Evolutionary conservation across 2,888 invertebrate genomes (phyloP), one percentile per base, ranked within the genome.

Genomic region (Brachypterus glaber): DNA sequence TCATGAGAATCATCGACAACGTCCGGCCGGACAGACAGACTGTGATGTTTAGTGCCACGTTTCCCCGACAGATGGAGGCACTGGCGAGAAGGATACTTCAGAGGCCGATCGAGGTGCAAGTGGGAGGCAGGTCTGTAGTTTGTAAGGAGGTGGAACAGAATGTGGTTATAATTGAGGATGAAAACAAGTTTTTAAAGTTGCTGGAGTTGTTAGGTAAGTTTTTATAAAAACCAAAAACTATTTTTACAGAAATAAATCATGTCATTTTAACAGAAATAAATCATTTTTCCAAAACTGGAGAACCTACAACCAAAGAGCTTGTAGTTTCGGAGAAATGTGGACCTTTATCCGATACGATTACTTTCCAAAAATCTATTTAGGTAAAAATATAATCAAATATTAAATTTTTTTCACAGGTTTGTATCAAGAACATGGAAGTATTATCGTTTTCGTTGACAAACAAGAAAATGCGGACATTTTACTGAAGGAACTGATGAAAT

Each of bases 61-160:
- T 99, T 64, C 98, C 98, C 0, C 73, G 96, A 0, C 95, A 95
- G 68, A 98, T 98, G 97, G 98, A 99, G 65, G 97, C 96, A 0
- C 68, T 99, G 8, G 98, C 98, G 0, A 72, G 96, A 13, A 76
- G 93, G 48, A 92, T 96, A 53, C 69, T 99, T 4, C 85, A 83
- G 49, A 88, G 90, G 63, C 98, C 98, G 0, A 84, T 98, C 27
- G 98, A 98, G 70, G 89, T 98, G 17, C 90, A 90, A 70, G 96
- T 97, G 2, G 59, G 60, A 11, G 97, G 96, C 0, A 74, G 96
- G 26, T 95, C 93, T 42, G 82, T 98, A 1, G 98, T 98, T 0
- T 97, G 96, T 66, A 92, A 90, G 62, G 98, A 99, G 35, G 96
- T 98, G 0, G 90, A 91, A 53, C 98, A 98, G 57, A 79, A 96